phyloP scores from a whole-genome alignment of 1,140 invertebrate genomes.

The Parasteatoda tepidariorum region DNA sequence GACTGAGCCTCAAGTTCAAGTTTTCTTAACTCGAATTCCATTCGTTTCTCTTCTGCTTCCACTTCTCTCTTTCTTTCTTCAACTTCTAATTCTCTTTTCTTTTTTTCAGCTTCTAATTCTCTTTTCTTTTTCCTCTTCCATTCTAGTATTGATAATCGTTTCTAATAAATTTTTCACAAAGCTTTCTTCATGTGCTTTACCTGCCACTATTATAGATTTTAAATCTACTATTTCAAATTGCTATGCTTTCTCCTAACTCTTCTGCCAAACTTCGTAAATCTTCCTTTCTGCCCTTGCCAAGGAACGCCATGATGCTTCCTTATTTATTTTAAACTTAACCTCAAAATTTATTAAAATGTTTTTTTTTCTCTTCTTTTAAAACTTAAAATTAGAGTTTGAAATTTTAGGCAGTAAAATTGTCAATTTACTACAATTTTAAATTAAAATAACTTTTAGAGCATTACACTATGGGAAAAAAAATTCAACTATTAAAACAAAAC shows the following conservation, averaged over 20 bases:
- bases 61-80: not conserved
- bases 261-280: not conserved
- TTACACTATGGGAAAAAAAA: no score
- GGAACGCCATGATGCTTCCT: not conserved
- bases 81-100: not conserved
- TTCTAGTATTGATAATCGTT: not conserved
- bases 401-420: no score
- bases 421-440: no score
- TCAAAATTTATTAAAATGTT: no score
- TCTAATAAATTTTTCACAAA: not conserved
- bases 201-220: not conserved
- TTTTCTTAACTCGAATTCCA: no score
- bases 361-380: no score
- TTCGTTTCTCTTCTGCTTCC: not conserved
- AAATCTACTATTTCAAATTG: not conserved
- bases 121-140: not conserved
- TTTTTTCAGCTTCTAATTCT: not conserved
- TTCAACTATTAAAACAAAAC: no score
- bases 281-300: not conserved
- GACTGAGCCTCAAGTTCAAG: no score
- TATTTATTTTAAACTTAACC: no score
- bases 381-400: no score
- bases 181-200: not conserved
- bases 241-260: not conserved
- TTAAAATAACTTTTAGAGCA: no score